Percentiles rank a stretch among this genome's conserved stretches.
Evolutionary conservation across 2,797 vertebrate species (phyloP).

Genomic region (Sus cebifrons): DNA sequence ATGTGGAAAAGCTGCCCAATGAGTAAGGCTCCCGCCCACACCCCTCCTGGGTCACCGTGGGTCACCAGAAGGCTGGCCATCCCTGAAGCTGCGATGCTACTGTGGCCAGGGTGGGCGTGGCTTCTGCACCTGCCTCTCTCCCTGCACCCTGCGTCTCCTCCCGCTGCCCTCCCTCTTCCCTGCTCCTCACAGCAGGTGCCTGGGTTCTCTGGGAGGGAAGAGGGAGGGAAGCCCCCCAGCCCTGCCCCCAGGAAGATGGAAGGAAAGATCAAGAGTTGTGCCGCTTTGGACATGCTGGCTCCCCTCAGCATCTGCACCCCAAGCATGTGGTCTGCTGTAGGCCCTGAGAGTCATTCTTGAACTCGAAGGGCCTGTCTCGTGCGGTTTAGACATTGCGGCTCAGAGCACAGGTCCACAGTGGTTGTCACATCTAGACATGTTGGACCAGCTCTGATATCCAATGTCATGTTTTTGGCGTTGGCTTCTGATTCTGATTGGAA

Average conservation of each 20-base stretch:
- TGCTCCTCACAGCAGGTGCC: accelerated
- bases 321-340: accelerated
- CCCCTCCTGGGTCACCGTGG: accelerated
- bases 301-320: background rate
- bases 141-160: background rate
- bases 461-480: background rate
- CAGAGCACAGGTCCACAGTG: accelerated
- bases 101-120: background rate
- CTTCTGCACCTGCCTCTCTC: background rate
- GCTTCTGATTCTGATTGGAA: background rate
- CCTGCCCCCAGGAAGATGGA: background rate
- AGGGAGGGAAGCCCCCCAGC: background rate
- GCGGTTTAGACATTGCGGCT: background rate
- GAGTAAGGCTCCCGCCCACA: slow-evolving; percentile 92
- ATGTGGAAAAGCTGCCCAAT: slow-evolving; percentile 98
- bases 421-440: accelerated
- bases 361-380: background rate
- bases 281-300: background rate
- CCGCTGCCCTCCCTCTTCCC: background rate
- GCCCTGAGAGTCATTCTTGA: background rate
- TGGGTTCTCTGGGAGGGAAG: background rate
- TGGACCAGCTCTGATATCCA: background rate
- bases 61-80: background rate
- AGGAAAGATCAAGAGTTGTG: background rate
- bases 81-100: too few species aligned